Percentiles rank a stretch among this genome's conserved stretches.
These are phyloP conservation scores for Lethrus apterus DNA, from an alignment of 1,140 invertebrate genomes.

Conservation along the genomic window DNA sequence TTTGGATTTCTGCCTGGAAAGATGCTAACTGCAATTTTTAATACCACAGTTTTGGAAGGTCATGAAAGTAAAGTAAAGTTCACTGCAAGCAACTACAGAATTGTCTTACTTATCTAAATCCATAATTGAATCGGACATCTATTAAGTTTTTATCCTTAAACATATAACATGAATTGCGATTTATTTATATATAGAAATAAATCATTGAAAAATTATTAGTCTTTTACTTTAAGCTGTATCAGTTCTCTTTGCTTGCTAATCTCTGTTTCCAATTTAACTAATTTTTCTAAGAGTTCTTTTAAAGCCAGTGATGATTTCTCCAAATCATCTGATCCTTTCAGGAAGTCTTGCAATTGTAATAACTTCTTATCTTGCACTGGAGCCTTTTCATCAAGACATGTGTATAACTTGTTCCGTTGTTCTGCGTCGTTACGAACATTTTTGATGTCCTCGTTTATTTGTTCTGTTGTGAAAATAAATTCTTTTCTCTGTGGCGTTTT, in stretches of 20 bases:
- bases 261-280: conserved; percentile 9
- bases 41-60: too few relatives aligned
- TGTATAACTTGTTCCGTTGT: conserved; percentile 28
- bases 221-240: too few relatives aligned
- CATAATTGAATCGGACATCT: too few relatives aligned
- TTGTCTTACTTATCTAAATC: too few relatives aligned
- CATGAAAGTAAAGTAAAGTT: too few relatives aligned
- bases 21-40: too few relatives aligned
- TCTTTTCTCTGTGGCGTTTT: conserved; percentile 20
- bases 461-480: conserved; percentile 19
- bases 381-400: conserved; percentile 29
- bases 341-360: conserved; percentile 31
- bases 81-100: too few relatives aligned
- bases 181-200: too few relatives aligned
- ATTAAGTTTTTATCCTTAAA: too few relatives aligned
- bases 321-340: conserved; percentile 28
- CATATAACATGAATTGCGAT: too few relatives aligned
- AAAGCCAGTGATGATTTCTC: conserved; percentile 17
- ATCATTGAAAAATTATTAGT: too few relatives aligned
- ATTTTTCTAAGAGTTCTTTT: conserved; percentile 8
- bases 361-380: conserved; percentile 24
- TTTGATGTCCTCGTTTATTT: conserved; percentile 32
- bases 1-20: too few relatives aligned
- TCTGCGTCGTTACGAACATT: conserved; percentile 22
- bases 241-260: background rate